Evolutionary conservation across 1,140 invertebrate species (phyloP), one percentile per base, ranked within the genome.

Genomic region (Atta colombica): DNA sequence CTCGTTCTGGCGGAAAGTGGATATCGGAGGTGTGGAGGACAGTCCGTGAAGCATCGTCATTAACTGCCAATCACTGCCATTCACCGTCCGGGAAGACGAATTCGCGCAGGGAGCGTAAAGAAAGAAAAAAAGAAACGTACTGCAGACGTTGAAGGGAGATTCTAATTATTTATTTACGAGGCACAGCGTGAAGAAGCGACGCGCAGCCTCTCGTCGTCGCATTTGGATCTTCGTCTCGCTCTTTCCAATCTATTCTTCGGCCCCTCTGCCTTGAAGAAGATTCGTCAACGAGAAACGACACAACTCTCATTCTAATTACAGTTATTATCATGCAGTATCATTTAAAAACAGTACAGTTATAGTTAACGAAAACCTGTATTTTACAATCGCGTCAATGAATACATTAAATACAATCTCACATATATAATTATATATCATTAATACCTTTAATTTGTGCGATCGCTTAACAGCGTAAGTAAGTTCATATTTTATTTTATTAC

Each of bases 31-130:
- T 88, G 85, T 89, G 55, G 84, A 84, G 82, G 88, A 72, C 61
- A 53, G 68, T 69, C 81, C 80, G 85, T 92, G 92, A 92, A 92
- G 87, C 77, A 85, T 90, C 91, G 90, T 92, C 92, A 93, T 93
- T 92, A 93, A 92, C 89, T 93, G 92, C 90, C 92, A 93, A 93
- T 93, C 92, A 93, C 92, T 92, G 91, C 92, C 92, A 93, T 93
- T 93, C 92, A 93, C 85, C 63, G 60, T 51, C 51, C 28, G 75
- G 60, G 66, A 89, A 88, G 86, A 89, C 78, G 86, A 66, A 81
- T 60, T 21, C 65, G 66, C 65, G 61, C 68, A 78, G 80, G 75
- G 61, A 84, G 53, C 28, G 65, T 18, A 35, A 49, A 84, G 61
- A 86, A 85, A 86, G 25, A 85, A 74, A 77, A 80, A 55, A 35